Percentiles rank a stretch among this genome's conserved stretches.
phyloP scores from a whole-genome alignment of 1,140 invertebrate species.

The Drosophila obscura region DNA sequence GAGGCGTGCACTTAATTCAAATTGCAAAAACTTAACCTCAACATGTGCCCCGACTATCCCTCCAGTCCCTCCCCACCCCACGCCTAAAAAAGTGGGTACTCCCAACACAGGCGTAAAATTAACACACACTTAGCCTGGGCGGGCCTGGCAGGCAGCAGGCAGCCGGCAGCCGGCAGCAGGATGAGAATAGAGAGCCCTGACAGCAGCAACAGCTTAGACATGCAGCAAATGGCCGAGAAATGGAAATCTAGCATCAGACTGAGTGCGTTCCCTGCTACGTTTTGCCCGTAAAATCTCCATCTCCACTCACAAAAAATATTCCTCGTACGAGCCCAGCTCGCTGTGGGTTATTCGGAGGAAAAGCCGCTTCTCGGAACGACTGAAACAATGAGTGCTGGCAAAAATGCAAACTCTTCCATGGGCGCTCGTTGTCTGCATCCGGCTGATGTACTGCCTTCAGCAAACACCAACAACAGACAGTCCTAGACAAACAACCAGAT shows the following conservation, averaged over 20 bases:
- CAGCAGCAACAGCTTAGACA: conserved; percentile 61
- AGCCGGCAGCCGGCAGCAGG: conserved; percentile 1
- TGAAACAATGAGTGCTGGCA: conserved; percentile 16
- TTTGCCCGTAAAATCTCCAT: conserved; percentile 6
- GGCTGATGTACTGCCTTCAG: conserved; percentile 61
- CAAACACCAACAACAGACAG: conserved; percentile 33
- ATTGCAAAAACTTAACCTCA: conserved; percentile 68
- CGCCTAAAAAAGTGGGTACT: neutral
- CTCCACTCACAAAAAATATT: conserved; percentile 5
- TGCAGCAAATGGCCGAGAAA: conserved; percentile 72
- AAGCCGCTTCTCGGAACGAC: conserved; percentile 7
- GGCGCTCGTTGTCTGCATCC: conserved; percentile 39
- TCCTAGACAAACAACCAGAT: conserved; percentile 21
- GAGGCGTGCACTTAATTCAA: conserved; percentile 73
- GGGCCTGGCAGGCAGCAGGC: conserved; percentile 2
- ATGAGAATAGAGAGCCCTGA: conserved; percentile 17
- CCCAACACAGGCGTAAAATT: conserved; percentile 60
- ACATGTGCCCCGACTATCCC: conserved; percentile 17
- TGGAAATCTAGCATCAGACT: conserved; percentile 43
- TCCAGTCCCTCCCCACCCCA: neutral
- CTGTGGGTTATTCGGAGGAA: neutral
- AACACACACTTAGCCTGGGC: conserved; percentile 66
- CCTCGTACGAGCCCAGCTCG: neutral
- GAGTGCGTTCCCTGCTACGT: conserved; percentile 29
- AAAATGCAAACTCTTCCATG: conserved; percentile 51